phyloP scores from a whole-genome alignment of 30 jellyfish, hydroid and myxozoan genomes.

The Aurelia aurita complex sp. Pacific region DNA sequence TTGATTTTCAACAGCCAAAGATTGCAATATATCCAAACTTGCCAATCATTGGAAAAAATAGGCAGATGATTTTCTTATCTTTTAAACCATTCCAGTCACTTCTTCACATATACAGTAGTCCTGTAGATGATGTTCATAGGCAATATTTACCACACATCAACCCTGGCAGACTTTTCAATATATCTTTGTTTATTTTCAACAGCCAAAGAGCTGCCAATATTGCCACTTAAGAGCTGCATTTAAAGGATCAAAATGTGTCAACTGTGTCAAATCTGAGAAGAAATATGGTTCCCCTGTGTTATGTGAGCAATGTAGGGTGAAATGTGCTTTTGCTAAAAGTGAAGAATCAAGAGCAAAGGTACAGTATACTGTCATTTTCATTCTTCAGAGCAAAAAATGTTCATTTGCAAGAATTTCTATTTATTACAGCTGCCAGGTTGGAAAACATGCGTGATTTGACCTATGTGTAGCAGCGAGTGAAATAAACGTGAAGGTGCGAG shows the following conservation, averaged over 20 bases:
- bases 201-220: constrained; percentile 91
- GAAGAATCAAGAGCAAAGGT: constrained; percentile 79
- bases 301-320: constrained; percentile 76
- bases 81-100: too few species aligned
- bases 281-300: constrained; percentile 87
- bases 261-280: constrained; percentile 88
- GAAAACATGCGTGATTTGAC: too few species aligned
- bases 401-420: background rate
- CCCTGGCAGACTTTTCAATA: background rate
- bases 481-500: too few species aligned
- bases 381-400: background rate
- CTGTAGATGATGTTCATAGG: too few species aligned
- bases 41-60: too few species aligned
- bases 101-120: too few species aligned
- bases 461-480: too few species aligned
- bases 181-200: background rate
- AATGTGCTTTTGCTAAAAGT: constrained; percentile 85
- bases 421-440: too few species aligned
- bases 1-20: too few species aligned
- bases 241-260: constrained; percentile 73
- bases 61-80: too few species aligned
- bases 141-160: background rate
- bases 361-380: background rate
- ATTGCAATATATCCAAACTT: too few species aligned
- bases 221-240: constrained; percentile 86